These are phyloP conservation scores for Zaprionus camerounensis DNA, from an alignment of 1,140 invertebrate genomes.

Conservation along the genomic window DNA sequence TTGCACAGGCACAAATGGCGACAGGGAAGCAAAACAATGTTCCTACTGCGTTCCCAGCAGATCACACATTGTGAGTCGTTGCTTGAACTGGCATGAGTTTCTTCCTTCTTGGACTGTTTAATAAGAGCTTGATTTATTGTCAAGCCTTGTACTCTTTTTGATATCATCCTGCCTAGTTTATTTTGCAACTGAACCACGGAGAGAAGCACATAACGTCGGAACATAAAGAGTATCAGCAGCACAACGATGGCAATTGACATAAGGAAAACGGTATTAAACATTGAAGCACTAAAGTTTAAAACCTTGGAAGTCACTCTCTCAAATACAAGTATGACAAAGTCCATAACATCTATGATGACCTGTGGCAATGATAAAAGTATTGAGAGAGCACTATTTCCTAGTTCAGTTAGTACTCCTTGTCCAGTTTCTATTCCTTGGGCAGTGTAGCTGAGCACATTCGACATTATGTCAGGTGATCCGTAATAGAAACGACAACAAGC, in stretches of 20 bases:
- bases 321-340: conserved; percentile 20
- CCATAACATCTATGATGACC: conserved; percentile 21
- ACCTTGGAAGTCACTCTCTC: conserved; percentile 27
- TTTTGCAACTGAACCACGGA: conserved; percentile 9
- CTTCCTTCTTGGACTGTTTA: not conserved
- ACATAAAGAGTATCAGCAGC: conserved; percentile 50
- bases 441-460: conserved; percentile 35
- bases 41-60: conserved; percentile 54
- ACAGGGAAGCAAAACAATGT: conserved; percentile 61
- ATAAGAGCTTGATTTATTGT: not conserved
- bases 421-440: conserved; percentile 31
- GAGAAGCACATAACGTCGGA: conserved; percentile 50
- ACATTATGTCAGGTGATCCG: conserved; percentile 8
- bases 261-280: conserved; percentile 51
- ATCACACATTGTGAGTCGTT: conserved; percentile 48
- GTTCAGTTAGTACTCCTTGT: conserved; percentile 35
- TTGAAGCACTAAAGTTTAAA: conserved; percentile 19
- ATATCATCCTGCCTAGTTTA: not conserved
- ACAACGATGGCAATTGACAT: conserved; percentile 54
- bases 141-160: conserved; percentile 17
- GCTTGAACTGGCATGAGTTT: not conserved
- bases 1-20: conserved; percentile 64
- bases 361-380: conserved; percentile 48
- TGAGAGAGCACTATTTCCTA: conserved; percentile 50
- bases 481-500: conserved; percentile 1